A percentile compares a stretch with the other conserved stretches of the same genome.
Conservation (phyloP, 1,140 invertebrate species). For the Paracyclopina nana region DNA sequence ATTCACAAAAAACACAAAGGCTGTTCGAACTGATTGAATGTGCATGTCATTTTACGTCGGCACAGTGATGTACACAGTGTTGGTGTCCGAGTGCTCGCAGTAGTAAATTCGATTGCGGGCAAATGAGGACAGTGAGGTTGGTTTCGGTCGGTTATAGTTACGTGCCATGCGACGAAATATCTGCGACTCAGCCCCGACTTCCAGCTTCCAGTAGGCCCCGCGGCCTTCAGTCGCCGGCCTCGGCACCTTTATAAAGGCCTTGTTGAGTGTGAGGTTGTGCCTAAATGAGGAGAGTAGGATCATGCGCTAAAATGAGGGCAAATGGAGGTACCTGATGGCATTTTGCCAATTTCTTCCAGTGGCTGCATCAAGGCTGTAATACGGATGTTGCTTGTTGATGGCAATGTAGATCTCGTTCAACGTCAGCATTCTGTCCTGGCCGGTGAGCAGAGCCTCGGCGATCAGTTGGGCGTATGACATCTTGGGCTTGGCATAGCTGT, state of each 20-base stretch:
- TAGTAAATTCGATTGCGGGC: no score
- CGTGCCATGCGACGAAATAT: neutral
- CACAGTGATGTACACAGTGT: no score
- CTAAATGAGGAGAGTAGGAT: no score
- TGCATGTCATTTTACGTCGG: no score
- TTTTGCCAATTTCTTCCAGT: constrained; percentile 75
- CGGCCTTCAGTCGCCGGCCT: constrained; percentile 53
- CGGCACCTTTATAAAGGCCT: constrained; percentile 87
- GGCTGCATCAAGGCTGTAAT: neutral
- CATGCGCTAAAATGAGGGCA: no score
- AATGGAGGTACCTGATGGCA: no score
- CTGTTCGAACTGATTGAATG: no score
- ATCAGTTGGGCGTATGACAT: constrained; percentile 93
- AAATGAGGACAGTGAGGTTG: no score
- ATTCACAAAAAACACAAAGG: no score
- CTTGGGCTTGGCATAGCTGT: no score
- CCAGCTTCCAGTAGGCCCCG: constrained; percentile 95
- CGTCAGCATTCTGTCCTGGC: constrained; percentile 59
- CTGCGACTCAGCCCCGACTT: constrained; percentile 55
- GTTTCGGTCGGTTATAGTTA: neutral
- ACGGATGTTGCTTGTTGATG: constrained; percentile 33
- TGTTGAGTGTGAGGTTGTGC: constrained; percentile 87
- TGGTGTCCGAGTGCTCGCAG: no score
- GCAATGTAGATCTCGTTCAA: constrained; percentile 76
- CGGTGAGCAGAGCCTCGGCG: constrained; percentile 94